Percentiles rank a stretch among this genome's conserved stretches.
These are phyloP conservation scores for Talpa occidentalis DNA, from an alignment of 2,113 vertebrate species.

Conservation along the genomic window DNA sequence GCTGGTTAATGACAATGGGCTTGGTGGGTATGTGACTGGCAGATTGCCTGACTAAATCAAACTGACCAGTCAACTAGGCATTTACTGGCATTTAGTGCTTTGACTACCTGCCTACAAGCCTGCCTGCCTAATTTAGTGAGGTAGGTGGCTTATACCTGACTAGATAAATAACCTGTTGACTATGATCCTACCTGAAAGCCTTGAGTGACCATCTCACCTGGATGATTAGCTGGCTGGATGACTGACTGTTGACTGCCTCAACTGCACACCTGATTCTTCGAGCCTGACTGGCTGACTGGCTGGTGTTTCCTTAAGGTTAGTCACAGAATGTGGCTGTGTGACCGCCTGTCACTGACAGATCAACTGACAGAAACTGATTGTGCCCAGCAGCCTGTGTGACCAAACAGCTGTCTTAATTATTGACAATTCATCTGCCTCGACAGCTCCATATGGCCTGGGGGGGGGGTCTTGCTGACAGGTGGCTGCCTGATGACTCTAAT, in stretches of 20 bases:
- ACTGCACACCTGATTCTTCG: neutral
- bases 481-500: neutral
- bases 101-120: neutral
- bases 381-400: neutral
- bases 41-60: neutral
- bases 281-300: neutral
- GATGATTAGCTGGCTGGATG: neutral
- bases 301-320: neutral
- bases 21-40: too few relatives aligned
- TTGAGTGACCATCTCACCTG: neutral
- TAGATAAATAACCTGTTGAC: neutral
- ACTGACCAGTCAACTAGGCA: neutral
- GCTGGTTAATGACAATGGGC: neutral
- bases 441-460: neutral
- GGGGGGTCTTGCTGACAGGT: neutral
- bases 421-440: neutral
- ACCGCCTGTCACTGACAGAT: neutral
- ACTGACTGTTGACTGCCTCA: neutral
- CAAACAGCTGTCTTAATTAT: accelerated
- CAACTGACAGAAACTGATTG: neutral
- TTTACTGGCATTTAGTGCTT: neutral
- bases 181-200: neutral
- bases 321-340: neutral
- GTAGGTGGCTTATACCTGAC: neutral
- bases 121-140: neutral